Base-by-base conservation (phyloP, 1,140 invertebrate genomes). In the Drosophila littoralis region DNA sequence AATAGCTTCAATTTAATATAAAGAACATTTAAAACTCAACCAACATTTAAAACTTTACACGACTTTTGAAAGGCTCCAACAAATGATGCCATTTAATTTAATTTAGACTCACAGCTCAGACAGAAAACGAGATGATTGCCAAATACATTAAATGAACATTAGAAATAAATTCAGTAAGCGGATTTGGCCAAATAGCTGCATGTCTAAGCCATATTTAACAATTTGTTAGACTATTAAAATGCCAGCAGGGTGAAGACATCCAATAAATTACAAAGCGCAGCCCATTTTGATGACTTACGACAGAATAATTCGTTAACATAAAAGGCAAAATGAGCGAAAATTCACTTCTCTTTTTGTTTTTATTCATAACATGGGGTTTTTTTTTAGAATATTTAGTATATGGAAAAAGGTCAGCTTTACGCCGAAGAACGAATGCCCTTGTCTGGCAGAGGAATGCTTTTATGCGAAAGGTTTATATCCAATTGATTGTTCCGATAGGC, bases 141-240 rank as follows among this genome's bases (percentile, higher is more conserved):
- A 57, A 36, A 17, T 12, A 54, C 17, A 38, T 32, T 57, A 61
- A 15, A 54, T 69, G 40, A 46, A 35, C 42, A 73, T 54, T 68
- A 48, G 45, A 33, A 57, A 50, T 67, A 51, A 51, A 59, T 75
- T 57, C n/a, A 48, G 28, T 63, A 63, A 75, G 61, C 58, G 57
- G 58, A 61, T 75, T 75, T 32, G 10, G 15, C 45, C 45, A 22
- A 42, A 57, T 63, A 58, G 15, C 51, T 57, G 35, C 48, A 48
- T 22, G 55, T 61, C 43, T 38, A 42, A 55, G 65, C n/a, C 48
- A 68, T 42, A 33, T 48, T 40, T 15, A 54, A 54, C 40, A 55
- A 50, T 74, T 61, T 61, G 40, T 42, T 15, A 15, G 48, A 13
- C 65, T 40, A 69, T 69, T 61, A 68, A 74, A 69, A 74, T 63